Conservation (phyloP, 2,888 invertebrate genomes). For the Rhamnusium bicolor region DNA sequence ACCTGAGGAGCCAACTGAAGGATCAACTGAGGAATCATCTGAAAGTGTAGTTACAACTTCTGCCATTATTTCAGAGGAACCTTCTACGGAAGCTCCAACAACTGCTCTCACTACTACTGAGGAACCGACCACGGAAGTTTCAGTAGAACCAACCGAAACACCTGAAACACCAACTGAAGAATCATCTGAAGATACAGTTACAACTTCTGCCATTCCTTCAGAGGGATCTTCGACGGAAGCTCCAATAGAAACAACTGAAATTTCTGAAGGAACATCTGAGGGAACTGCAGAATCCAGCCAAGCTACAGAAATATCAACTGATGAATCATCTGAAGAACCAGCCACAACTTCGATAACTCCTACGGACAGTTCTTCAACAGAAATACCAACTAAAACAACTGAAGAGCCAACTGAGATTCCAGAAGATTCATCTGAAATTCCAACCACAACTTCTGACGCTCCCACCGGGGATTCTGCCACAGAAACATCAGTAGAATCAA, state of each 20-base stretch:
- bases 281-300: too few relatives aligned
- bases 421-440: neutral
- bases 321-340: neutral
- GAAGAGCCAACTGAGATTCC: neutral
- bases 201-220: too few relatives aligned
- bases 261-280: too few relatives aligned
- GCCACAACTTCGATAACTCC: too few relatives aligned
- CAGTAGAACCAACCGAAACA: neutral
- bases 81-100: constrained; percentile 1
- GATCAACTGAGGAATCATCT: too few relatives aligned
- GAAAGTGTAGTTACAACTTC: too few relatives aligned
- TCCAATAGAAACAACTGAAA: too few relatives aligned
- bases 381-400: neutral
- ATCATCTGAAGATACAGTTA: too few relatives aligned
- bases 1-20: neutral
- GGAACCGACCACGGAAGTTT: neutral
- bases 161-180: neutral
- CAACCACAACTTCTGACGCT: neutral
- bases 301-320: too few relatives aligned
- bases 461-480: neutral
- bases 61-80: neutral
- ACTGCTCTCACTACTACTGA: neutral
- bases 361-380: too few relatives aligned
- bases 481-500: too few relatives aligned
- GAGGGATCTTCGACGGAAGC: too few relatives aligned